Evolutionary conservation across 2,113 vertebrate genomes (phyloP), one percentile per base, ranked within the genome.

Genomic region (Genyomyrus donnyi): DNA sequence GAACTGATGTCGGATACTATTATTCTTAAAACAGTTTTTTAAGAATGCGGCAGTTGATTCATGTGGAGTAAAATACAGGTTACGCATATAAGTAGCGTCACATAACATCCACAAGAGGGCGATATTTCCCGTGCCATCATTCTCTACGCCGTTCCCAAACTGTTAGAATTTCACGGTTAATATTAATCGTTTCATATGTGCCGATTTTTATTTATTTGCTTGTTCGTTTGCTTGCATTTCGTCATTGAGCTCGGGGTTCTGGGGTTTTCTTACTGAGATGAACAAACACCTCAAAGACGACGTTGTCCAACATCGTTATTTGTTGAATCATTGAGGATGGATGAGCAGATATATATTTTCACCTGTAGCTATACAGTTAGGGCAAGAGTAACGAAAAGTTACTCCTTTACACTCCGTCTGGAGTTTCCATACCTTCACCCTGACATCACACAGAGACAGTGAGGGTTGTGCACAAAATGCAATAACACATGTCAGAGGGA

Each of bases 81-180:
- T 48, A 48, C 48, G 1, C 48, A 48, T 48, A 10, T 1, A 48
- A 48, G 48, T 17, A 74, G 31, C 10, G 3, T 53, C 74, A 35
- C 19, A 50, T 74, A 35, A 10, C 19, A 39, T 86, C 89, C 89
- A 90, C 85, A n/a, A 90, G 89, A 80, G 62, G 89, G 89, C 42
- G 50, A 35, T 48, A 50, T 88, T 88, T 87, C 85, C 86, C 85
- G 21, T 3, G 3, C 15, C n/a, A 90, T 90, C 8, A 35, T 17
- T 19, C 13, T 39, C 7, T 77, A 39, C 13, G 70, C 11, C 35
- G 27, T 39, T 39, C 5, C 27, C 35, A 24, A 39, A 17, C 11
- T 15, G 15, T 7, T 77, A 15, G 70, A 39, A 77, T 77, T 17
- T 77, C 4, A 27, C 70, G 13, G 15, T 42, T 2, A 17, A 80